Percentiles rank a stretch among this genome's conserved stretches.
phyloP scores from a whole-genome alignment of 1,140 invertebrate species.

The Drosophila teissieri region DNA sequence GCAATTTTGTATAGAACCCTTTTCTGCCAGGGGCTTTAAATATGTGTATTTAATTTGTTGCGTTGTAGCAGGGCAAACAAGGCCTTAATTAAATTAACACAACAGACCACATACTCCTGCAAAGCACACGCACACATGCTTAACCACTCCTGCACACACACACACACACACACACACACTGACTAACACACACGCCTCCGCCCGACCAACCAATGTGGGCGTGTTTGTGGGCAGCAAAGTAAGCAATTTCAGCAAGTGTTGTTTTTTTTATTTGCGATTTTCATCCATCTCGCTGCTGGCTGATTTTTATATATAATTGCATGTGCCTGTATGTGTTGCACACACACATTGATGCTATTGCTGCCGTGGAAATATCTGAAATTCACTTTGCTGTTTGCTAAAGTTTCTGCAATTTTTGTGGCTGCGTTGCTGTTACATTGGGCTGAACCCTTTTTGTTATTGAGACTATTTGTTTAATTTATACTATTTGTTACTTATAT shows the following conservation, averaged over 20 bases:
- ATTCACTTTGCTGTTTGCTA: conserved; percentile 4
- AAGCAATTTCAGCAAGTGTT: conserved; percentile 61
- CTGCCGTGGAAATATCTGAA: conserved; percentile 2
- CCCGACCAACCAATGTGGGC: conserved; percentile 37
- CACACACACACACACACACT: conserved; percentile 6
- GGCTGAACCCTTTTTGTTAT: no score
- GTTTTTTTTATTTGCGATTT: conserved; percentile 23
- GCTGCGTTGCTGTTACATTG: background rate
- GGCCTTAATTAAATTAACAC: conserved; percentile 78
- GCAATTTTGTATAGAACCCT: conserved; percentile 12
- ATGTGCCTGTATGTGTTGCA: conserved; percentile 20
- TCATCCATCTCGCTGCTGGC: conserved; percentile 29
- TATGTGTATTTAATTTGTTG: conserved; percentile 27
- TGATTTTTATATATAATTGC: conserved; percentile 76
- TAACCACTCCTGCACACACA: conserved; percentile 25
- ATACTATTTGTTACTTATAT: no score
- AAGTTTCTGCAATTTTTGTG: background rate
- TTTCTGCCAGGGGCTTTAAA: conserved; percentile 31
- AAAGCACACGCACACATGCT: conserved; percentile 25
- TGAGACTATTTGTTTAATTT: no score
- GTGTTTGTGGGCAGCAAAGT: conserved; percentile 60
- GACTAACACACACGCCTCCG: conserved; percentile 5
- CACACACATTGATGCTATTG: conserved; percentile 4
- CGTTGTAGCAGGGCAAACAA: conserved; percentile 34
- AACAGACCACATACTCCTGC: conserved; percentile 61